Evolutionary conservation across 2,888 invertebrate genomes (phyloP).

Genomic region (Schrankia costaestrigalis): DNA sequence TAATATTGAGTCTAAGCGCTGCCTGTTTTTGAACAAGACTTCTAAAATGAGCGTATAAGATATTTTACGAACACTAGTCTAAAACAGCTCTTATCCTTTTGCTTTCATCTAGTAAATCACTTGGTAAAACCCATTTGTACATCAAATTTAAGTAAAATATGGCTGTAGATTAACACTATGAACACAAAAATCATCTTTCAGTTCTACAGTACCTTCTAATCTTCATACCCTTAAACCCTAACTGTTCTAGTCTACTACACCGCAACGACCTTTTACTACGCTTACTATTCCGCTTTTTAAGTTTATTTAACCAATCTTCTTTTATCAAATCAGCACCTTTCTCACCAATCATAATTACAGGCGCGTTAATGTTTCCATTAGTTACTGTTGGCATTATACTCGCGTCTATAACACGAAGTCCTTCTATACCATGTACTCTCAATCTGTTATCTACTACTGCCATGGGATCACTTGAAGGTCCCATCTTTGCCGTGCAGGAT

Average conservation of each 20-base stretch:
- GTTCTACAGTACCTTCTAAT: conserved; percentile 40
- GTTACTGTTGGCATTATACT: conserved; percentile 94
- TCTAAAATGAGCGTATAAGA: too few relatives aligned
- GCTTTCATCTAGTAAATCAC: conserved; percentile 7
- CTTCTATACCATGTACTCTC: conserved; percentile 87
- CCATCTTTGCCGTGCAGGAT: conserved; percentile 93
- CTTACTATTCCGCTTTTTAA: conserved; percentile 38
- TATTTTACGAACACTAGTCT: too few relatives aligned
- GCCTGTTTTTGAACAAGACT: too few relatives aligned
- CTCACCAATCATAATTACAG: conserved; percentile 93
- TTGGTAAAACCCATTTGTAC: conserved; percentile 32
- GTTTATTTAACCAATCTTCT: conserved; percentile 81
- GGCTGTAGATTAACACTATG: conserved; percentile 26
- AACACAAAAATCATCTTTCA: conserved; percentile 50
- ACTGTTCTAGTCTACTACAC: conserved; percentile 41
- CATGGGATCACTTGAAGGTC: conserved; percentile 86
- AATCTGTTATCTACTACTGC: conserved; percentile 91
- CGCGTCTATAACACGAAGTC: conserved; percentile 91
- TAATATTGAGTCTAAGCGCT: too few relatives aligned
- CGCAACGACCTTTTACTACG: conserved; percentile 46
- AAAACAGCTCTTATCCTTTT: not conserved
- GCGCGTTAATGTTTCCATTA: conserved; percentile 93
- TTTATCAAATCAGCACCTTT: conserved; percentile 92
- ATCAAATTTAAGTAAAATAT: conserved; percentile 25
- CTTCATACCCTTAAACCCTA: conserved; percentile 35